Evolutionary conservation across 1,140 invertebrate species (phyloP).

Genomic region (Pollicipes pollicipes): DNA sequence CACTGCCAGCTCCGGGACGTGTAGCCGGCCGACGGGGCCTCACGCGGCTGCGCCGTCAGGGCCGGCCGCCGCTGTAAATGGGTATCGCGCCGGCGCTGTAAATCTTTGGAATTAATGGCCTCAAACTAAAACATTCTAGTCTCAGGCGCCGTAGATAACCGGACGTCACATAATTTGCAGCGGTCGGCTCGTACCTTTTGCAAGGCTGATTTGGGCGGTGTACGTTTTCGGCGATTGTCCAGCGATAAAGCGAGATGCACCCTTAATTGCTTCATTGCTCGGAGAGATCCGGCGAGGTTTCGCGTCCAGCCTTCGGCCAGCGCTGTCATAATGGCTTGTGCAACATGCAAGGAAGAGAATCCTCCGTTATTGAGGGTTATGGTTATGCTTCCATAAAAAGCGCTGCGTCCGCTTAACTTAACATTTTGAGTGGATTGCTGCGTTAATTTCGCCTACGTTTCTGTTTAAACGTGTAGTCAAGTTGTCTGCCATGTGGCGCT

Average conservation of each 20-base stretch:
- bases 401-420: too few relatives aligned
- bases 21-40: neutral
- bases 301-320: neutral
- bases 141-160: neutral
- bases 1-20: neutral
- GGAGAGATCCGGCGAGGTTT: neutral
- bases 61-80: neutral
- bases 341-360: too few relatives aligned
- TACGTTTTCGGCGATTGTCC: neutral
- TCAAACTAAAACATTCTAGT: neutral
- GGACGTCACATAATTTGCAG: neutral
- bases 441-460: too few relatives aligned
- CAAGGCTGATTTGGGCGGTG: neutral
- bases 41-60: too few relatives aligned
- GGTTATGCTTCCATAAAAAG: too few relatives aligned
- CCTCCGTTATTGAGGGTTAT: too few relatives aligned
- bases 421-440: too few relatives aligned
- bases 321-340: too few relatives aligned
- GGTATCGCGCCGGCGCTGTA: neutral
- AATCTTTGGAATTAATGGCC: neutral
- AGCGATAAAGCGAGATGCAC: neutral
- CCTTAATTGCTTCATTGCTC: neutral
- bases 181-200: neutral
- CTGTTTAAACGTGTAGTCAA: too few relatives aligned
- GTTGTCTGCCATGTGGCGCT: too few relatives aligned